These are phyloP conservation scores for Drosophila nasuta DNA, from an alignment of 1,140 invertebrate genomes.

Conservation along the genomic window DNA sequence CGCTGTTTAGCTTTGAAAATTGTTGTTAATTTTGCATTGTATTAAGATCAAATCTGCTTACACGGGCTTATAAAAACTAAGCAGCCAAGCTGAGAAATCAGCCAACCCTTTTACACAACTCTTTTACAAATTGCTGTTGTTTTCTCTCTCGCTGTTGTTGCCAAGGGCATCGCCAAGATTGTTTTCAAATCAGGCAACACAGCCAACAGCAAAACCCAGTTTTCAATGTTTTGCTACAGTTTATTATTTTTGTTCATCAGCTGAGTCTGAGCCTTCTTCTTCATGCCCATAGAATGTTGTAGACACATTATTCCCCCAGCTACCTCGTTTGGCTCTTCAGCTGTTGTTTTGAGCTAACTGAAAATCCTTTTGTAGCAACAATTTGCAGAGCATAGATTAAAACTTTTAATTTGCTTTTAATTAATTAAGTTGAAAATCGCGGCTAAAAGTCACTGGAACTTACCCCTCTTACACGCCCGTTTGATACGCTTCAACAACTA, in stretches of 20 bases:
- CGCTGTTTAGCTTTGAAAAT: conserved; percentile 70
- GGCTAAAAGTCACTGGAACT: conserved; percentile 74
- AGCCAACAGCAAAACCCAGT: conserved; percentile 41
- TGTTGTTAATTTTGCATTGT: conserved; percentile 75
- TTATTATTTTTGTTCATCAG: conserved; percentile 82
- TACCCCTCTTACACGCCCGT: conserved; percentile 22
- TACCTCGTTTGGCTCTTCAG: not conserved
- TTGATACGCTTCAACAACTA: conserved; percentile 53
- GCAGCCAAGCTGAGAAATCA: conserved; percentile 15
- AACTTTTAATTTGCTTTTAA: conserved; percentile 84
- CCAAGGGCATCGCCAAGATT: conserved; percentile 54
- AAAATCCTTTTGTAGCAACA: conserved; percentile 70
- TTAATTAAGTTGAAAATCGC: conserved; percentile 83
- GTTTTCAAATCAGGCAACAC: conserved; percentile 61
- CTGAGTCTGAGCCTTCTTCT: conserved; percentile 44
- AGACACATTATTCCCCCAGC: conserved; percentile 48
- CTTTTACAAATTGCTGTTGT: conserved; percentile 39
- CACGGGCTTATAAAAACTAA: conserved; percentile 76
- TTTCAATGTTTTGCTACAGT: conserved; percentile 58
- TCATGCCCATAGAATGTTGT: conserved; percentile 39
- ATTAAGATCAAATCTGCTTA: conserved; percentile 80
- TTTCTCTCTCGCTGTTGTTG: conserved; percentile 20
- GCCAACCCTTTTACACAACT: conserved; percentile 19
- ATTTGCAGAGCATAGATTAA: conserved; percentile 77
- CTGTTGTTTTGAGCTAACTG: conserved; percentile 20